These are phyloP conservation scores for Sylvilagus floridanus DNA, from an alignment of 2,797 vertebrate species.

Conservation along the genomic window DNA sequence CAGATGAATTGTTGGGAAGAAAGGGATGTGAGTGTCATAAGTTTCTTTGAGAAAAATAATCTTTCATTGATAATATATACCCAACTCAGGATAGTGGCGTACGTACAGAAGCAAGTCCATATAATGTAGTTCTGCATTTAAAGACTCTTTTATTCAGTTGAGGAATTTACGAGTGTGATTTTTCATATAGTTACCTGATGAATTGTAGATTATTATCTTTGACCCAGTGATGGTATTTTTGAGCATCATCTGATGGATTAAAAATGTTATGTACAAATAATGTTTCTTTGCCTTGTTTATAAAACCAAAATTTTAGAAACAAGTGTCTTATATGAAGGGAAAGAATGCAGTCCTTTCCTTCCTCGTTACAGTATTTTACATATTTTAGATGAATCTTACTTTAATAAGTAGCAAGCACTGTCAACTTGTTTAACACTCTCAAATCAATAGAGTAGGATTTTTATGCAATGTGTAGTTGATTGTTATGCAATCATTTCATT, in stretches of 20 bases:
- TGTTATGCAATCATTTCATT: constrained; percentile 24
- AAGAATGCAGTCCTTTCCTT: neutral
- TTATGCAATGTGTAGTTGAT: neutral
- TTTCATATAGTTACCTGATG: neutral
- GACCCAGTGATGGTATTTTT: neutral
- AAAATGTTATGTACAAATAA: neutral
- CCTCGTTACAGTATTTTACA: neutral
- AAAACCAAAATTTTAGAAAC: constrained; percentile 35
- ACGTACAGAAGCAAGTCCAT: neutral
- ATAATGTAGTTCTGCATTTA: neutral
- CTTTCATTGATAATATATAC: constrained; percentile 25
- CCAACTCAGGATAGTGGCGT: neutral
- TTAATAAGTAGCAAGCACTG: neutral
- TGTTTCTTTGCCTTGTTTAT: constrained; percentile 46
- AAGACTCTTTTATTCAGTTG: neutral
- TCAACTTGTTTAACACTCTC: constrained; percentile 1
- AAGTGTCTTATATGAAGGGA: neutral
- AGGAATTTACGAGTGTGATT: neutral
- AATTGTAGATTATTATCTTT: neutral
- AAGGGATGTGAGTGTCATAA: neutral
- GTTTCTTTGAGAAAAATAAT: constrained; percentile 4
- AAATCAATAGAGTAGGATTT: neutral
- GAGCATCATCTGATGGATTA: neutral
- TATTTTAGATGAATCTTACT: constrained; percentile 18
- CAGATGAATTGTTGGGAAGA: neutral